Base-by-base conservation (phyloP, 1,140 invertebrate species). In the Mactra quadrangularis region DNA sequence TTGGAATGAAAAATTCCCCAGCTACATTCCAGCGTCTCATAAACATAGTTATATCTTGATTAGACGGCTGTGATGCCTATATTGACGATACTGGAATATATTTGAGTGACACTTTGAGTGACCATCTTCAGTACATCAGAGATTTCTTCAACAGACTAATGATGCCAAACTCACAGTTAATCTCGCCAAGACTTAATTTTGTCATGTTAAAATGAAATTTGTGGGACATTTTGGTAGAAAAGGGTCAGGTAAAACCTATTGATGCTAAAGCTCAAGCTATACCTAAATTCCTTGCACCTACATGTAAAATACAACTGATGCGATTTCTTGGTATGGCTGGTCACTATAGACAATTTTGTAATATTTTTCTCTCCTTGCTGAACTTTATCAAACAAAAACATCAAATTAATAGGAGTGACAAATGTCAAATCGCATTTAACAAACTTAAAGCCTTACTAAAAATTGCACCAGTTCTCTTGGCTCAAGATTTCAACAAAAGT, bases 41-140 rank as follows among this genome's bases (percentile, higher is more conserved):
- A 38, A 89, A 94, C 83, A 55, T 87, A 15, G 88, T 94, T 2
- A 85, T 94, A 0, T 75, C 75, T 31, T 88, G 86, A 15, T 47
- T 90, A 0, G 3, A 84, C 9, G 70, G 64, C 11, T 68, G 57
- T 64, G 62, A 78, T 7, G 89, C 92, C 0, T 95, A 94, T 70
- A 71, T 95, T 0, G 94, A 95, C 85, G 94, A 95, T 81, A 87
- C 94, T 1, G 83, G 94, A 1, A 83, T 94, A 7, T 89, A 90
- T 15, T n/a, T n/a, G n/a, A 7, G 6, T 6, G 38, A 7, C 38
- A 41, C 38, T 3, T 70, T 9, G 41, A 31, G 50, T 2, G 41
- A 52, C 11, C 47, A 71, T 31, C 45, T 71, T 1, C 33, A 55
- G 52, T 29, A 0, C n/a, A 72, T 72, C 1, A 53, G 31, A 7